phyloP scores from a whole-genome alignment of 2,113 vertebrate genomes.

The Lipotes vexillifer region DNA sequence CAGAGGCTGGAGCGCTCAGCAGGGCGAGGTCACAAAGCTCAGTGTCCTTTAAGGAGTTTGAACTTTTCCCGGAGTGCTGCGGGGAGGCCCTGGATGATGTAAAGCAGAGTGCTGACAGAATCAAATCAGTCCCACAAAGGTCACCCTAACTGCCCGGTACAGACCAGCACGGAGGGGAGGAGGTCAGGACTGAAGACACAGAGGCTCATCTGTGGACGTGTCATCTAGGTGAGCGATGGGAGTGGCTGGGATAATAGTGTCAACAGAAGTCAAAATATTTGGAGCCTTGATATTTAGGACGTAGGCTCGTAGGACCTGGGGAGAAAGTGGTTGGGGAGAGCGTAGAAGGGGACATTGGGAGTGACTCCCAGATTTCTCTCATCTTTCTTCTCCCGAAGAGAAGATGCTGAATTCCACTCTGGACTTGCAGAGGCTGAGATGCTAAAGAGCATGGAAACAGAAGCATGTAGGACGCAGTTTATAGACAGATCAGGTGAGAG shows the following conservation, averaged over 20 bases:
- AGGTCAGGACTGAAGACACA: neutral
- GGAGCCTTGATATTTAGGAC: neutral
- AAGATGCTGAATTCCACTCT: neutral
- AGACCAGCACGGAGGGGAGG: neutral
- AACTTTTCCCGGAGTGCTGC: neutral
- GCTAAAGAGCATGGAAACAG: neutral
- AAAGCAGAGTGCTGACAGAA: neutral
- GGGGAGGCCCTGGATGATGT: neutral
- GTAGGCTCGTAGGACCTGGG: too few species aligned
- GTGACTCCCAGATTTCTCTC: neutral
- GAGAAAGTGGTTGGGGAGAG: neutral
- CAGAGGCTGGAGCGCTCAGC: neutral
- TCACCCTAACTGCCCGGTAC: neutral
- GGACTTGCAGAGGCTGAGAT: neutral
- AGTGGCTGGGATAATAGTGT: neutral
- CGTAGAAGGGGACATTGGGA: neutral
- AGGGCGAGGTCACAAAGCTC: neutral
- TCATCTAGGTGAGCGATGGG: fast-evolving
- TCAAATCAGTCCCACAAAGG: neutral
- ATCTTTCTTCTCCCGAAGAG: neutral
- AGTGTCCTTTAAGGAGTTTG: neutral
- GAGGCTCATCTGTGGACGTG: fast-evolving
- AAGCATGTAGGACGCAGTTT: neutral
- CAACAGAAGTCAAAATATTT: neutral
- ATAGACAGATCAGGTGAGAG: neutral